Conservation (phyloP, 2,797 vertebrate species). For the Moxostoma hubbsi region DNA sequence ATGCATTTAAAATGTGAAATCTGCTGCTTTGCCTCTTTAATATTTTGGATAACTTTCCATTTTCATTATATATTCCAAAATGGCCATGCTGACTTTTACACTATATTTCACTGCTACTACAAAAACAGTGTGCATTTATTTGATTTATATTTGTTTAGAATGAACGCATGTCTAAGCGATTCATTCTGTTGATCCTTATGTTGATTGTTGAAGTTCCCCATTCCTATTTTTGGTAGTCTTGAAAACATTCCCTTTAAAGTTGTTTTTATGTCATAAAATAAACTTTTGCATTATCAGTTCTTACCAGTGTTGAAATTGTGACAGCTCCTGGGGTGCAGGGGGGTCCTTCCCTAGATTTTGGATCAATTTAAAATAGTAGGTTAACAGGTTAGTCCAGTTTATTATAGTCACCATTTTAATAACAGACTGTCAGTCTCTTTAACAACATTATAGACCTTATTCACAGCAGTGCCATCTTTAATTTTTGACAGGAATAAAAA, state of each 20-base stretch:
- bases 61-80: conserved; percentile 31
- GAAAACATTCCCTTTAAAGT: conserved; percentile 64
- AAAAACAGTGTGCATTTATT: conserved; percentile 19
- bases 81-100: conserved; percentile 31
- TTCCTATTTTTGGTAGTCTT: conserved; percentile 24
- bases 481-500: too few species aligned
- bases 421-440: too few species aligned
- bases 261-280: conserved; percentile 71
- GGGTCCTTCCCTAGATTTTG: too few species aligned
- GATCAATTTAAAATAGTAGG: too few species aligned
- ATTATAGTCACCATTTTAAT: too few species aligned
- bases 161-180: neutral
- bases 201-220: conserved; percentile 11
- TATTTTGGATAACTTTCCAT: conserved; percentile 1
- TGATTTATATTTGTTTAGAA: conserved; percentile 49
- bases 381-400: too few species aligned
- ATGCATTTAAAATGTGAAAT: conserved; percentile 10
- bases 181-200: neutral
- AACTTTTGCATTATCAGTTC: conserved; percentile 60
- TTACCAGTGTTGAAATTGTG: conserved; percentile 30
- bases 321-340: too few species aligned
- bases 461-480: too few species aligned
- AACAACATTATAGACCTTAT: too few species aligned
- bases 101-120: conserved; percentile 18
- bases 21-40: neutral